Conservation (phyloP, 1,140 invertebrate genomes). For the Archivesica marissinica region DNA sequence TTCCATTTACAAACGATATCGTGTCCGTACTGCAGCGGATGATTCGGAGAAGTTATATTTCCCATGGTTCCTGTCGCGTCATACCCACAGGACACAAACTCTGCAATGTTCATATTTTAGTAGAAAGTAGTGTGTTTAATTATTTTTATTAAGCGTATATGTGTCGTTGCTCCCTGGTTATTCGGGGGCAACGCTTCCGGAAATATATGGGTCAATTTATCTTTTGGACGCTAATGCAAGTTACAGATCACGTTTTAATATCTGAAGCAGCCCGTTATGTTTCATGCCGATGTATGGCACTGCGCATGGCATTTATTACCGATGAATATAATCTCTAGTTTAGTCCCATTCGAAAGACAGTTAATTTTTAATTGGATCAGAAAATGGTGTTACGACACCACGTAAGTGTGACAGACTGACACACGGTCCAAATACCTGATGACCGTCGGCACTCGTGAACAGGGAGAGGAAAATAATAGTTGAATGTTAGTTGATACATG, state of each 20-base stretch:
- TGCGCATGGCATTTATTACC: too few relatives aligned
- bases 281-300: too few relatives aligned
- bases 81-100: neutral
- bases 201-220: neutral
- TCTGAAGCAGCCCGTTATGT: neutral
- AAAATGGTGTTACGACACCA: too few relatives aligned
- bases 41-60: slow-evolving; percentile 13
- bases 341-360: too few relatives aligned
- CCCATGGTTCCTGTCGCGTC: neutral
- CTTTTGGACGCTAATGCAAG: neutral
- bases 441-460: too few relatives aligned
- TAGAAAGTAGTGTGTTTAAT: neutral
- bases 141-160: neutral
- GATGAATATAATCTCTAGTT: too few relatives aligned
- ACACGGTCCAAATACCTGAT: too few relatives aligned
- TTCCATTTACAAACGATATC: slow-evolving; percentile 6
- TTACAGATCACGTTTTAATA: neutral
- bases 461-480: too few relatives aligned
- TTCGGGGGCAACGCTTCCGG: too few relatives aligned
- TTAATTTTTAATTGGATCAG: too few relatives aligned
- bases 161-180: neutral
- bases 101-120: neutral
- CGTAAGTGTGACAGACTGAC: too few relatives aligned
- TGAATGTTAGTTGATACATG: too few relatives aligned
- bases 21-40: neutral